Percentiles rank a stretch among this genome's conserved stretches.
Evolutionary conservation across 2,113 vertebrate species (phyloP).

Genomic region (Menidia beryllina): DNA sequence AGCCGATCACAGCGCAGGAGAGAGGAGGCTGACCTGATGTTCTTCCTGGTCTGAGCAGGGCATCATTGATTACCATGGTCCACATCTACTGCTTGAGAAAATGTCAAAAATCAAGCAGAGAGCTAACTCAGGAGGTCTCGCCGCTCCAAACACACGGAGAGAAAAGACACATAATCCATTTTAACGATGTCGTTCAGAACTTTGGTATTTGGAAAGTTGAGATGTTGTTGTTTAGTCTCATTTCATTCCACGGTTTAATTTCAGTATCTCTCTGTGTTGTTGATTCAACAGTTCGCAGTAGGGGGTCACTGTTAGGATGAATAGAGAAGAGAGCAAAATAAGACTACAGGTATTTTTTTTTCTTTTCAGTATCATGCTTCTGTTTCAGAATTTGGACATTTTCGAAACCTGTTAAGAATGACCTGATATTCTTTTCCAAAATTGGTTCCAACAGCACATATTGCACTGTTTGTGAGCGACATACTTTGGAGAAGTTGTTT

Average conservation of each 20-base stretch:
- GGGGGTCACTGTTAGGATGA: conserved; percentile 21
- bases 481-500: conserved; percentile 23
- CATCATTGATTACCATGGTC: conserved; percentile 61
- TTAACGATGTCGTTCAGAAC: conserved; percentile 36
- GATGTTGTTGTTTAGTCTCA: conserved; percentile 26
- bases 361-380: conserved; percentile 1
- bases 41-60: conserved; percentile 38
- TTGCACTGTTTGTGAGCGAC: conserved; percentile 5
- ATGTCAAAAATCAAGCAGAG: conserved; percentile 46
- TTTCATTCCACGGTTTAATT: conserved; percentile 49
- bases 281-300: conserved; percentile 50
- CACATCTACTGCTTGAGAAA: conserved; percentile 55
- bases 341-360: neutral
- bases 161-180: conserved; percentile 60
- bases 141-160: conserved; percentile 45
- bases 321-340: conserved; percentile 24
- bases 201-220: conserved; percentile 39
- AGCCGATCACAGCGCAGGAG: conserved; percentile 23
- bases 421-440: neutral
- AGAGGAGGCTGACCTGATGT: conserved; percentile 34
- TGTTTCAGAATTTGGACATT: conserved; percentile 13
- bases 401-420: conserved; percentile 11
- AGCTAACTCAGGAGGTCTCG: conserved; percentile 49
- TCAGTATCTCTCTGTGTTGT: conserved; percentile 37
- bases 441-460: conserved; percentile 18